Evolutionary conservation across 2,888 invertebrate species (phyloP), one percentile per base, ranked within the genome.

Genomic region (Conistra vaccinii): DNA sequence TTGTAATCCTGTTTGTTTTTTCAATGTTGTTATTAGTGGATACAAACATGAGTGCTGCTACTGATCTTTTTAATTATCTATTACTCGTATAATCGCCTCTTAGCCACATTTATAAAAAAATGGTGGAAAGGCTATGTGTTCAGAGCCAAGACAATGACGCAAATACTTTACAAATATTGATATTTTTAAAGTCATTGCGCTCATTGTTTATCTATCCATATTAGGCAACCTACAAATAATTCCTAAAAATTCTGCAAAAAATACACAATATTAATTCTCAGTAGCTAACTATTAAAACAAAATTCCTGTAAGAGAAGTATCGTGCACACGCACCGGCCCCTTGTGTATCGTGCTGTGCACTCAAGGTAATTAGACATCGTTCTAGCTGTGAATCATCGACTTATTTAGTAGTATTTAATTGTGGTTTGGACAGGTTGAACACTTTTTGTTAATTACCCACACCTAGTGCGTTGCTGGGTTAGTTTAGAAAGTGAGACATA

Each of bases 301-400:
- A 73, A 84, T 84, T 84, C 80, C 68, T 80, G 55, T 45, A 58
- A 65, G 17, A 72, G 65, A 69, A 35, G 75, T 80, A 55, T 73
- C 60, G 71, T 85, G 85, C 51, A 62, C 75, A 69, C 65, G 39
- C 69, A 71, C 68, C 48, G n/a, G 73, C 85, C 86, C 84, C 86
- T 71, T 61, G 78, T 87, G 82, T 80, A 77, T 83, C 79, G 81
- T 80, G 76, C 76, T 80, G 77, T 83, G 89, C 92, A 92, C 91
- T 92, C 80, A 88, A 69, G 73, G 76, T 90, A 91, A 93, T 92
- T 89, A 92, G 91, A 91, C 73, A 87, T 85, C 87, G 72, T 72
- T 78, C 29, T 72, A 63, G 51, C 76, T 35, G 73, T 83, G 69
- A 86, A 77, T 76, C 84, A 79, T 74, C 51, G 82, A 68, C 76